These are phyloP conservation scores for Cynocephalus volans DNA, from an alignment of 2,113 vertebrate genomes.

Conservation along the genomic window DNA sequence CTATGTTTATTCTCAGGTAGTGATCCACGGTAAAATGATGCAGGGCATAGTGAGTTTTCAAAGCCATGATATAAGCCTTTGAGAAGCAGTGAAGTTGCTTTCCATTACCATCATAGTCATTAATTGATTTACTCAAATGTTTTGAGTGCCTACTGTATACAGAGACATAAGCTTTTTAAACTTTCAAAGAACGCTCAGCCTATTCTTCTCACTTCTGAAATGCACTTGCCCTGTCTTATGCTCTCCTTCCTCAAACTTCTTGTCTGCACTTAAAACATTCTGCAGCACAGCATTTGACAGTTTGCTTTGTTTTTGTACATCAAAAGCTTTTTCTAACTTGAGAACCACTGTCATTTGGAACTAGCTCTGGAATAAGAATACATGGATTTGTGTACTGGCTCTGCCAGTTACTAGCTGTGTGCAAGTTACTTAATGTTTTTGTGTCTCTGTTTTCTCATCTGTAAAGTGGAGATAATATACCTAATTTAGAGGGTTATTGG, in stretches of 20 bases:
- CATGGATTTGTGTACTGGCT: neutral
- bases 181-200: too few species aligned
- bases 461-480: neutral
- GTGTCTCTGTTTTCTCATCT: neutral
- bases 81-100: neutral
- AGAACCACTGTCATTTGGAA: neutral
- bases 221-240: neutral
- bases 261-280: too few species aligned
- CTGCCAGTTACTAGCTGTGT: neutral
- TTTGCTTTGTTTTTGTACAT: neutral
- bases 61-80: neutral
- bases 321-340: neutral
- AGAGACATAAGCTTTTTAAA: neutral
- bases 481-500: neutral
- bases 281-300: neutral
- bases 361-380: neutral
- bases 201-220: neutral
- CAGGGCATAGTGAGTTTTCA: neutral
- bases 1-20: neutral
- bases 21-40: neutral
- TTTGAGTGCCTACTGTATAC: neutral
- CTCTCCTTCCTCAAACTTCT: neutral
- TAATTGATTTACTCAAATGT: neutral
- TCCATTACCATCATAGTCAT: too few species aligned
- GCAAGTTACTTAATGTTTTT: neutral